Evolutionary conservation across 2,888 invertebrate genomes (phyloP), one percentile per base, ranked within the genome.

Genomic region (Griposia aprilina): DNA sequence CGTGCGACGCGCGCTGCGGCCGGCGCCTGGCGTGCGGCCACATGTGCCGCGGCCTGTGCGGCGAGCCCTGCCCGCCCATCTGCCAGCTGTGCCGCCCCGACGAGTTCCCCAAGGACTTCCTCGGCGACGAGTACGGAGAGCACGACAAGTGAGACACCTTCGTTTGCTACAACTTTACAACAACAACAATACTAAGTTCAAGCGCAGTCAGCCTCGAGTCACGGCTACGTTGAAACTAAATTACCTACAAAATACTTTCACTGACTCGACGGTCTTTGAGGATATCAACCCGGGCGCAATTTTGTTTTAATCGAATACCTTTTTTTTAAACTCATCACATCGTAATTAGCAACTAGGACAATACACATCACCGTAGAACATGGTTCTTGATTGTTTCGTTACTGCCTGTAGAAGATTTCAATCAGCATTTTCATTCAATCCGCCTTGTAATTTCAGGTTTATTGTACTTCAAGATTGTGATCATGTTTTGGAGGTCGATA

Each of bases 31-130:
- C 87, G 59, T 98, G 98, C 94, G 94, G 95, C 0, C 98, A 98
- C 93, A 90, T 90, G n/a, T 98, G 98, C 93, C 96, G 97, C 90
- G 98, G 98, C 23, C 96, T 98, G 72, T 98, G 98, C 94, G 98
- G 98, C n/a, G 98, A 98, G 92, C 96, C 96, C 17, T 98, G 98
- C 92, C 98, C 98, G 26, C 92, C 92, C 55, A 88, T 97, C 73
- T 98, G 98, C 94, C 93, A 95, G 48, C 69, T 91, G 26, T 98
- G 98, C 93, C 88, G 97, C 80, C 94, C 95, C n/a, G 97, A 96
- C 15, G 88, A 93, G 81, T 95, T 97, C 90, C 96, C 96, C 59
- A 92, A 87, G 0, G 95, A 93, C 89, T 94, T 96, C 90, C 89
- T 94, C 62, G 95, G 94, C 26, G 93, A 95, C 76, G 87, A 89